Percentiles rank a stretch among this genome's conserved stretches.
Conservation (phyloP, 2,888 invertebrate species). For the Trichogramma dendrolimi region DNA sequence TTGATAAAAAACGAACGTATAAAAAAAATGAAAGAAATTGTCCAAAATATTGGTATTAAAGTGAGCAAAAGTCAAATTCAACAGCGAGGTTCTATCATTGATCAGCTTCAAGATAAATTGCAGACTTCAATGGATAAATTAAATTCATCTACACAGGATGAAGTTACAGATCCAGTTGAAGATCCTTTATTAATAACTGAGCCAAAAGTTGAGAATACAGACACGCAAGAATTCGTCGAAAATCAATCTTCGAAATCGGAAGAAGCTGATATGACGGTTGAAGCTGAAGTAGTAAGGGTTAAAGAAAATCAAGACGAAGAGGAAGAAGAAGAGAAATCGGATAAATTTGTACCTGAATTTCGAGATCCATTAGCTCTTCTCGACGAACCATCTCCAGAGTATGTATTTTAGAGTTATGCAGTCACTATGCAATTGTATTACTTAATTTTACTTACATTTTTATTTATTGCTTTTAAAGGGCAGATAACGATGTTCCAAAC, state of each 20-base stretch:
- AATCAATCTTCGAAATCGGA: constrained; percentile 8
- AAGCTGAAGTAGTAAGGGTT: background rate
- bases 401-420: background rate
- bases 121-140: constrained; percentile 32
- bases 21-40: constrained; percentile 55
- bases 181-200: background rate
- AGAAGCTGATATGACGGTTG: background rate
- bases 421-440: no score
- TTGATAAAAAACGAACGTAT: constrained; percentile 54
- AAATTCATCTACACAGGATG: background rate
- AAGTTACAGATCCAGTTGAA: constrained; percentile 14
- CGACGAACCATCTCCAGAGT: constrained; percentile 27
- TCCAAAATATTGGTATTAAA: constrained; percentile 42
- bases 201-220: constrained; percentile 6
- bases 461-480: no score
- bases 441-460: no score
- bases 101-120: constrained; percentile 47
- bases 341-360: constrained; percentile 32
- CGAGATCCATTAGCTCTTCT: constrained; percentile 37
- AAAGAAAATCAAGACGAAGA: constrained; percentile 16
- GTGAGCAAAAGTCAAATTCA: constrained; percentile 40
- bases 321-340: constrained; percentile 16
- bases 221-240: background rate
- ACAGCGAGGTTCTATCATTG: constrained; percentile 44
- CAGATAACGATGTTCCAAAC: no score